Percentiles rank a stretch among this genome's conserved stretches.
These are phyloP conservation scores for Drosophila basisetae DNA, from an alignment of 2,888 invertebrate species.

Conservation along the genomic window DNA sequence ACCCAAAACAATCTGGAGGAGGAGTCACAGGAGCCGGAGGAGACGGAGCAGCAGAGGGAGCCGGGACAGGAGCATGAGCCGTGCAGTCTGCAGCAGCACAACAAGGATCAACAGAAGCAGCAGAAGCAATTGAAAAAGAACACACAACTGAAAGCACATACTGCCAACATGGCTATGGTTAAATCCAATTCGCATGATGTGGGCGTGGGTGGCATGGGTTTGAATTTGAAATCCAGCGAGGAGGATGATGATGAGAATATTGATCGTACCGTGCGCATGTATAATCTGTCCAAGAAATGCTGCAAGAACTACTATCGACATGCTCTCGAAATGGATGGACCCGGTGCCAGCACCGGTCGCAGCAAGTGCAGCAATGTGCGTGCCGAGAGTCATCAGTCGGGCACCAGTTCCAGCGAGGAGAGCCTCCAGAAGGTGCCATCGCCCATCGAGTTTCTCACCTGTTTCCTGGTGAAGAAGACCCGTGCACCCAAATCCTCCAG, in stretches of 20 bases:
- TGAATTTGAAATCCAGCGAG: slow-evolving; percentile 64
- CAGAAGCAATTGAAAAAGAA: slow-evolving; percentile 31
- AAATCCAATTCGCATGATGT: slow-evolving; percentile 69
- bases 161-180: slow-evolving; percentile 58
- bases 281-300: slow-evolving; percentile 84
- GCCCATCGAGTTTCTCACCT: slow-evolving; percentile 84
- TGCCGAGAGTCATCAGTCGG: slow-evolving; percentile 56
- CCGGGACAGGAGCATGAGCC: slow-evolving; percentile 16
- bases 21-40: slow-evolving; percentile 37
- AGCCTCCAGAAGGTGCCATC: slow-evolving; percentile 83
- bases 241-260: slow-evolving; percentile 81
- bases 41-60: slow-evolving; percentile 31
- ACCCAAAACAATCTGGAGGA: slow-evolving; percentile 78
- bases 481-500: slow-evolving; percentile 70
- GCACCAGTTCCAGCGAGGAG: slow-evolving; percentile 82
- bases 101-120: slow-evolving; percentile 36
- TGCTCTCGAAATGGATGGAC: slow-evolving; percentile 66
- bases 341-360: slow-evolving; percentile 47
- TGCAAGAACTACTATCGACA: slow-evolving; percentile 83
- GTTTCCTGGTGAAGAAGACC: slow-evolving; percentile 83
- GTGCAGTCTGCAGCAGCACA: slow-evolving; percentile 15
- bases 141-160: slow-evolving; percentile 17
- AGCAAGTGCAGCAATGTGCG: slow-evolving; percentile 63
- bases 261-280: slow-evolving; percentile 83
- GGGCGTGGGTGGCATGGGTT: slow-evolving; percentile 66